These are phyloP conservation scores for Eugnorisma glareosa DNA, from an alignment of 2,888 invertebrate species.

Conservation along the genomic window DNA sequence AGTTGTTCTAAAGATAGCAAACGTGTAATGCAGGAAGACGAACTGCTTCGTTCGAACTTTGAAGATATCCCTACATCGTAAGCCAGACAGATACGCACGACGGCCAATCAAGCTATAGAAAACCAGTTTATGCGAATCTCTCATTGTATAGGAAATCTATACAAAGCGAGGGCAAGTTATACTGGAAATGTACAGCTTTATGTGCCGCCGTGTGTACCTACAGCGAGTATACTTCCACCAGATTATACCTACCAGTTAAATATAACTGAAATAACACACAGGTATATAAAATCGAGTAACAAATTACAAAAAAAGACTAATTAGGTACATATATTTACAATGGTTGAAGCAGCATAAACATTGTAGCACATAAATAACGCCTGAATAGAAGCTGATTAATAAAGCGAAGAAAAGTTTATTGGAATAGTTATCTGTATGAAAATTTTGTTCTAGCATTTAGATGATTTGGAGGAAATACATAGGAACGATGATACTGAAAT, in stretches of 20 bases:
- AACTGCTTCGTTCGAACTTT: constrained; percentile 46
- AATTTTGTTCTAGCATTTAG: constrained; percentile 53
- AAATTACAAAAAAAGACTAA: constrained; percentile 64
- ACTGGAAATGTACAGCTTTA: too few species aligned
- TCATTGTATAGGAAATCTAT: too few species aligned
- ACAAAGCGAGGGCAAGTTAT: too few species aligned
- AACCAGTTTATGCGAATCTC: too few species aligned
- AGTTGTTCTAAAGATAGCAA: constrained; percentile 44
- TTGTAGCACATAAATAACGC: constrained; percentile 70
- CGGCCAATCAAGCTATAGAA: too few species aligned
- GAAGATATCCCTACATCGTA: constrained; percentile 44
- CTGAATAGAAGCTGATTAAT: constrained; percentile 69
- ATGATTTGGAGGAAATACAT: constrained; percentile 9
- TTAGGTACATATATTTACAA: constrained; percentile 61
- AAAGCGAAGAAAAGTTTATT: constrained; percentile 69
- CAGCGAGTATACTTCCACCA: constrained; percentile 11
- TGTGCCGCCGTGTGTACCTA: too few species aligned
- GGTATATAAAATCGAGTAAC: constrained; percentile 53
- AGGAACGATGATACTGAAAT: constrained; percentile 18
- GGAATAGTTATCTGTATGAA: constrained; percentile 63
- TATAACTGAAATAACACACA: constrained; percentile 47
- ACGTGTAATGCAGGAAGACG: constrained; percentile 23
- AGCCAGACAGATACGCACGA: constrained; percentile 35
- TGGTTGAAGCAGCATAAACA: constrained; percentile 63
- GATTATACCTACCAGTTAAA: constrained; percentile 24